Percentiles rank a stretch among this genome's conserved stretches.
Evolutionary conservation across 1,140 invertebrate genomes (phyloP).

Genomic region (Bombus difficillimus): DNA sequence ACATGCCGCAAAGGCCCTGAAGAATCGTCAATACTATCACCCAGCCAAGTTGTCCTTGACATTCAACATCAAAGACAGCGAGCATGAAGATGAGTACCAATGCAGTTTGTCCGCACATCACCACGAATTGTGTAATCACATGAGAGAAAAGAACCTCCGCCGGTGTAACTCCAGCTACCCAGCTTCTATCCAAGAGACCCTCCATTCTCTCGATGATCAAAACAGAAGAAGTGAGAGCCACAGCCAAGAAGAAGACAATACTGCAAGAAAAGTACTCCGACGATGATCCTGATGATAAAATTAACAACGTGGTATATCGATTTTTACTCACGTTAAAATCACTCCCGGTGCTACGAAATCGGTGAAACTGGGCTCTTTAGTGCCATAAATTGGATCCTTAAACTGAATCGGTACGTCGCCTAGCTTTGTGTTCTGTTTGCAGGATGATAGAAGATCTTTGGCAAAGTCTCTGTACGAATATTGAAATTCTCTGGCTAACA

Average conservation of each 20-base stretch:
- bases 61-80: slow-evolving; percentile 93
- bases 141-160: slow-evolving; percentile 96
- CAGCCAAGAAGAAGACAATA: slow-evolving; percentile 97
- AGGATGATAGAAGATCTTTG: slow-evolving; percentile 86
- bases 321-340: slow-evolving; percentile 91
- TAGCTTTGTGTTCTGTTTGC: slow-evolving; percentile 90
- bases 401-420: slow-evolving; percentile 93
- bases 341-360: slow-evolving; percentile 98
- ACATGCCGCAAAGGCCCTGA: slow-evolving; percentile 96
- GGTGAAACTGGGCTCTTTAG: slow-evolving; percentile 93
- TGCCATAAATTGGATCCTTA: slow-evolving; percentile 93
- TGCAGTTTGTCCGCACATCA: slow-evolving; percentile 95
- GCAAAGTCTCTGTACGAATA: slow-evolving; percentile 91
- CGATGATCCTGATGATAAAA: no score
- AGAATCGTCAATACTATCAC: slow-evolving; percentile 93
- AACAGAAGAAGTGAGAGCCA: slow-evolving; percentile 95
- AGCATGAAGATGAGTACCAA: slow-evolving; percentile 95
- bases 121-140: slow-evolving; percentile 95
- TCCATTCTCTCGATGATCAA: slow-evolving; percentile 95
- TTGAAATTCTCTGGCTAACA: slow-evolving; percentile 91
- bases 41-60: slow-evolving; percentile 91
- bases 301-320: not conserved
- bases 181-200: slow-evolving; percentile 93
- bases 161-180: slow-evolving; percentile 94
- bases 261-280: slow-evolving; percentile 81